Conservation (phyloP, 2,113 vertebrate genomes). For the Nematolebias whitei region DNA sequence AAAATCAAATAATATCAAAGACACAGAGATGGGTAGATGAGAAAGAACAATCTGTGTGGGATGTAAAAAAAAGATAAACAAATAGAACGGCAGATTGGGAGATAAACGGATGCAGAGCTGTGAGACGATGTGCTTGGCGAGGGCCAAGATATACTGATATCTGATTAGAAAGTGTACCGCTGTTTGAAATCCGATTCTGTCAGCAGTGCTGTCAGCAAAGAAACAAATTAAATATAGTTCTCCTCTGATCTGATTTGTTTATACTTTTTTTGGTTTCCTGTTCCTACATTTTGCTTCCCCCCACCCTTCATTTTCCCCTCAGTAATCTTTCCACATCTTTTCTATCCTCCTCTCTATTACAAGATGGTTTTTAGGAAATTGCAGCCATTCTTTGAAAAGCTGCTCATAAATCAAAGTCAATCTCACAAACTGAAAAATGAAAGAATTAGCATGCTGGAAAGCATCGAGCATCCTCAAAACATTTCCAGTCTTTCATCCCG, state of each 20-base stretch:
- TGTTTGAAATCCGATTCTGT: constrained; percentile 34
- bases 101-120: constrained; percentile 36
- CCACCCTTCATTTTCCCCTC: not conserved
- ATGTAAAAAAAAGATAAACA: constrained; percentile 4
- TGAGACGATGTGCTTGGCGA: constrained; percentile 18
- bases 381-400: constrained; percentile 13
- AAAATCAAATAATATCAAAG: constrained; percentile 40
- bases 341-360: not conserved
- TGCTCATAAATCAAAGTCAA: constrained; percentile 6
- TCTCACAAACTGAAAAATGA: constrained; percentile 12
- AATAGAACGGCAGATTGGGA: constrained; percentile 35
- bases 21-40: constrained; percentile 1
- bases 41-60: constrained; percentile 36
- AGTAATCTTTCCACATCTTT: constrained; percentile 1
- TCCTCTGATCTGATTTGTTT: constrained; percentile 38
- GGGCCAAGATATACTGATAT: constrained; percentile 42
- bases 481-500: constrained; percentile 10
- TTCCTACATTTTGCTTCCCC: not conserved
- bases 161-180: constrained; percentile 8
- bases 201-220: constrained; percentile 51
- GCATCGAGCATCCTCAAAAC: constrained; percentile 16
- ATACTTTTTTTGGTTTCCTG: not conserved
- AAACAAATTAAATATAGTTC: constrained; percentile 57
- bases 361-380: constrained; percentile 30
- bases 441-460: constrained; percentile 1